Conservation (phyloP, 1,140 invertebrate genomes). For the Aphis craccivora region DNA sequence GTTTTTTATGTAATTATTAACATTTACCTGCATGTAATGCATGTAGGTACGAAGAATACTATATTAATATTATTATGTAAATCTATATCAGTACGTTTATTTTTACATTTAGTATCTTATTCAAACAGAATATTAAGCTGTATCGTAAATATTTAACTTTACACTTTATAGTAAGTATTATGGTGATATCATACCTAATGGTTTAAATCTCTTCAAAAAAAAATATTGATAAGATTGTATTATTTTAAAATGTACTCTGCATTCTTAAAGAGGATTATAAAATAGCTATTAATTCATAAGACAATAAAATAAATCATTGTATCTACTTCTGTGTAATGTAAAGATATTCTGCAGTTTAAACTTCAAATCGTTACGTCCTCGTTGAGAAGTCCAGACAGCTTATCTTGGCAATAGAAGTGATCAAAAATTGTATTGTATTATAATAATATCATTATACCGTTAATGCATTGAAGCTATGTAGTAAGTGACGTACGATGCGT, state of each 20-base stretch:
- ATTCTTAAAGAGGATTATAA: neutral
- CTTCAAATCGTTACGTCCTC: neutral
- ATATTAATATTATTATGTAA: too few species aligned
- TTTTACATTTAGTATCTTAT: neutral
- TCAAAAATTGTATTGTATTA: neutral
- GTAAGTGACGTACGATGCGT: neutral
- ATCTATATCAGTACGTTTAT: neutral
- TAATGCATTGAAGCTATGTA: neutral
- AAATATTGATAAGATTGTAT: neutral
- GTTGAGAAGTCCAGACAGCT: neutral
- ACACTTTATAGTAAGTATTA: neutral
- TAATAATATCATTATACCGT: neutral
- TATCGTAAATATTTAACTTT: neutral
- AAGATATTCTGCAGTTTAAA: neutral
- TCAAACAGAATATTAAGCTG: neutral
- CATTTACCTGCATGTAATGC: too few species aligned
- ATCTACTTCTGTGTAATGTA: neutral
- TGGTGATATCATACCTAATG: neutral
- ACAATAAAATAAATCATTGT: neutral
- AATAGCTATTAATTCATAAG: neutral
- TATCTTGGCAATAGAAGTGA: neutral
- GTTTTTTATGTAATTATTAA: too few species aligned
- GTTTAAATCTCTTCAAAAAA: neutral
- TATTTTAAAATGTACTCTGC: neutral
- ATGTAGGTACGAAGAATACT: too few species aligned